These are phyloP conservation scores for Microcebus lehilahytsara DNA, from an alignment of 2,113 vertebrate species.

Conservation along the genomic window DNA sequence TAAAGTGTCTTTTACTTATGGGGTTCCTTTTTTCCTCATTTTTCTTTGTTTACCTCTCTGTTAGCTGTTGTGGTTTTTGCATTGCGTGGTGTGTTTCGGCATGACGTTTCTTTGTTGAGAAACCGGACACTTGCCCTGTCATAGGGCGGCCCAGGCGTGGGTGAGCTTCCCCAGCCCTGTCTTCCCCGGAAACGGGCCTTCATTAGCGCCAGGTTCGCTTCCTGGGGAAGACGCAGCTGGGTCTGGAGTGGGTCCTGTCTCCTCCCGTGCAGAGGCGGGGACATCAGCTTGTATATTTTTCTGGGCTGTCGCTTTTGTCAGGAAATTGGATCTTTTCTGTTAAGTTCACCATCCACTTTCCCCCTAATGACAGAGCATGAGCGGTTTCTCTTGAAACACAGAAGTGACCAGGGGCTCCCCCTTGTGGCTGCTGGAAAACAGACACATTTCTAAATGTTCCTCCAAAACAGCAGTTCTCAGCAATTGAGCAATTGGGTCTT, in stretches of 20 bases:
- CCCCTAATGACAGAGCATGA: no score
- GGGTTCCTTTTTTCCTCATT: fast-evolving
- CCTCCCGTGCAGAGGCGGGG: background rate
- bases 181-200: background rate
- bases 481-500: no score
- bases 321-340: fast-evolving
- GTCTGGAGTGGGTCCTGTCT: fast-evolving
- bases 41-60: background rate
- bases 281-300: background rate
- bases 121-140: fast-evolving
- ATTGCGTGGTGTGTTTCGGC: background rate
- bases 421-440: background rate
- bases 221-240: no score
- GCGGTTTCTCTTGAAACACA: no score
- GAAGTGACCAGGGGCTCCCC: background rate
- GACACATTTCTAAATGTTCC: background rate
- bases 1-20: fast-evolving
- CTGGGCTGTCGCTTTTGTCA: no score
- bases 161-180: background rate
- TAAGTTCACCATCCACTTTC: background rate
- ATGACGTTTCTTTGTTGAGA: background rate
- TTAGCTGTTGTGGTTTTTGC: background rate
- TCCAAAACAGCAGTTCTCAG: background rate
- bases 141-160: no score
- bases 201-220: background rate